Percentiles rank a stretch among this genome's conserved stretches.
These are phyloP conservation scores for Neocrepidodera transversa DNA, from an alignment of 2,888 invertebrate species.

Conservation along the genomic window DNA sequence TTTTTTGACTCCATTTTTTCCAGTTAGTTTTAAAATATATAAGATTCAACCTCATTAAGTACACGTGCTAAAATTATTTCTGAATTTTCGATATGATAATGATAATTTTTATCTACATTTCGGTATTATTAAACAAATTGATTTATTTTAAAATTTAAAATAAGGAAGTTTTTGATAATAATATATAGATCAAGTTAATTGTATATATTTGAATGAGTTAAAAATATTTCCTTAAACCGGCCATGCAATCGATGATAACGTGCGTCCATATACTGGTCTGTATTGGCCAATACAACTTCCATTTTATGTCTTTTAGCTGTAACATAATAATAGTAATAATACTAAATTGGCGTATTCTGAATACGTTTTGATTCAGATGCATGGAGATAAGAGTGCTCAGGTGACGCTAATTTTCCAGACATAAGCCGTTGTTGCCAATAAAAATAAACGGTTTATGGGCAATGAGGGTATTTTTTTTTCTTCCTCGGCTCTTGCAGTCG, in stretches of 20 bases:
- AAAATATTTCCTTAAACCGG: not conserved
- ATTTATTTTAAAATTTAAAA: too few relatives aligned
- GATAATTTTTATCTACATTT: too few relatives aligned
- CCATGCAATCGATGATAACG: slow-evolving; percentile 6
- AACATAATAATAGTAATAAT: slow-evolving; percentile 32
- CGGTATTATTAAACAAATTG: too few relatives aligned
- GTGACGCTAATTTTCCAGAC: slow-evolving; percentile 56
- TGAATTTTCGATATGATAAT: too few relatives aligned
- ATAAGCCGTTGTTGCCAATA: slow-evolving; percentile 58
- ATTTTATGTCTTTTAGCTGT: slow-evolving; percentile 35
- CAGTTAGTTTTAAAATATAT: too few relatives aligned
- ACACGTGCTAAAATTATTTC: too few relatives aligned
- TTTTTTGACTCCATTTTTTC: too few relatives aligned
- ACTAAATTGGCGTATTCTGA: slow-evolving; percentile 31
- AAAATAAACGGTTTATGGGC: slow-evolving; percentile 57
- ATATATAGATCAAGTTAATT: too few relatives aligned
- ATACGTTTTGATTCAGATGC: slow-evolving; percentile 23
- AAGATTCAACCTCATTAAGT: too few relatives aligned
- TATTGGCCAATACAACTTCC: slow-evolving; percentile 32
- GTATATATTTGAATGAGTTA: too few relatives aligned
- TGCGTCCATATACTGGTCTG: slow-evolving; percentile 13
- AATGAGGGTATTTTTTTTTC: slow-evolving; percentile 55
- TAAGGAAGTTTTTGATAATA: too few relatives aligned
- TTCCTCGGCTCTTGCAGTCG: not conserved
- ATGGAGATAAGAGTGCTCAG: slow-evolving; percentile 51